Evolutionary conservation across 2,113 vertebrate species (phyloP).

Genomic region (Eretmochelys imbricata): DNA sequence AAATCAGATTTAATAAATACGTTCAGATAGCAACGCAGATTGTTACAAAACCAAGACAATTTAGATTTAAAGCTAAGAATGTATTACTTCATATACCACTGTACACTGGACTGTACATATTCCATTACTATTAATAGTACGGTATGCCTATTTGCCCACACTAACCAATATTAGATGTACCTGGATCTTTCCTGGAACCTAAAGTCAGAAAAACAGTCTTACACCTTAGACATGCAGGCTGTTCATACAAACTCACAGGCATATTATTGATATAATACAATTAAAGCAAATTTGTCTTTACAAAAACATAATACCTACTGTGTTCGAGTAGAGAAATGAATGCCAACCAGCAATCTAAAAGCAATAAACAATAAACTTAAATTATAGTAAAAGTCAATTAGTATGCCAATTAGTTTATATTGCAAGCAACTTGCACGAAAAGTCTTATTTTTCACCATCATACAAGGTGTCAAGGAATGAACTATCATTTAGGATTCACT

Average conservation of each 20-base stretch:
- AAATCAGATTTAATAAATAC: not conserved
- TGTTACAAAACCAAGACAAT: not conserved
- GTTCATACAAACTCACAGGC: constrained; percentile 14
- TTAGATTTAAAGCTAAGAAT: not conserved
- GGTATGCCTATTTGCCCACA: constrained; percentile 1
- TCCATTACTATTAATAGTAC: constrained; percentile 18
- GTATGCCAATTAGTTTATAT: constrained; percentile 66
- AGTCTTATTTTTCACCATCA: constrained; percentile 65
- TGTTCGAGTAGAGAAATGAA: constrained; percentile 49
- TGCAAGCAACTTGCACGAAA: constrained; percentile 58
- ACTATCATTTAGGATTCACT: constrained; percentile 66
- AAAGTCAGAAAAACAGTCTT: not conserved
- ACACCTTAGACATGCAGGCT: not conserved
- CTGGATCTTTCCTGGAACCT: constrained; percentile 24
- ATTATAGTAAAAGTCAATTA: constrained; percentile 74
- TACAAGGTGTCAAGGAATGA: constrained; percentile 62
- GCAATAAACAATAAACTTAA: constrained; percentile 67
- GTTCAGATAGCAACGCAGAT: constrained; percentile 17
- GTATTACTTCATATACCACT: not conserved
- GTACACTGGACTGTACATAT: constrained; percentile 31
- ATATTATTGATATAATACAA: constrained; percentile 39
- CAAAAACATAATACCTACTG: constrained; percentile 34
- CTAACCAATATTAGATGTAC: constrained; percentile 19
- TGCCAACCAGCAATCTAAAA: constrained; percentile 61
- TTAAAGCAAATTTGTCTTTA: constrained; percentile 65